Percentiles rank a stretch among this genome's conserved stretches.
phyloP scores from a whole-genome alignment of 2,113 vertebrate genomes.

The Podocnemis expansa region DNA sequence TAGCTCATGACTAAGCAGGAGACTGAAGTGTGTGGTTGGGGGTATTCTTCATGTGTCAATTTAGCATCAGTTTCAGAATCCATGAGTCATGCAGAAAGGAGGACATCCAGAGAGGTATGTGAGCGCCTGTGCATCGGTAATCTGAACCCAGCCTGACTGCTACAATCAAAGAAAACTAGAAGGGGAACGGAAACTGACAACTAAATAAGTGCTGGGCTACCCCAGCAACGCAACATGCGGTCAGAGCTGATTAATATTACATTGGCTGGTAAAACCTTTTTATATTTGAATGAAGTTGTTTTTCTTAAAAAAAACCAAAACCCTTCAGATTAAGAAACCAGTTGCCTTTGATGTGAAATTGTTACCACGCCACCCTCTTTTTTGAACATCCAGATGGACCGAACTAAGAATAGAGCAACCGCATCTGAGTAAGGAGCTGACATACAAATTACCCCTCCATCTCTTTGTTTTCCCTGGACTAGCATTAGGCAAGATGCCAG shows the following conservation, averaged over 20 bases:
- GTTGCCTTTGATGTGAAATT: slow-evolving; percentile 69
- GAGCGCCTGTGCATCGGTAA: not conserved
- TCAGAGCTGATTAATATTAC: slow-evolving; percentile 65
- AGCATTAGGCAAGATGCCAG: slow-evolving; percentile 29
- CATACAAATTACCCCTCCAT: slow-evolving; percentile 58
- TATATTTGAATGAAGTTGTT: slow-evolving; percentile 48
- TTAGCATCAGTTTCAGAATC: slow-evolving; percentile 14
- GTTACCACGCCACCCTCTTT: slow-evolving; percentile 66
- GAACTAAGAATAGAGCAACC: slow-evolving; percentile 73
- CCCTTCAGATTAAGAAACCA: slow-evolving; percentile 57
- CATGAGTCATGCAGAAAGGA: not conserved
- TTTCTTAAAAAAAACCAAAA: slow-evolving; percentile 32
- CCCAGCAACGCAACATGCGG: slow-evolving; percentile 18
- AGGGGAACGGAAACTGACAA: slow-evolving; percentile 21
- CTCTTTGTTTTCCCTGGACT: slow-evolving; percentile 36
- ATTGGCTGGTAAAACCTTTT: slow-evolving; percentile 33
- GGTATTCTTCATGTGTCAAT: not conserved
- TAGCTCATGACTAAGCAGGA: accelerated
- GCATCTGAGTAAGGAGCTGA: slow-evolving; percentile 68
- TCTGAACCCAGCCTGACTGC: not conserved
- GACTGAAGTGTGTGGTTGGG: not conserved
- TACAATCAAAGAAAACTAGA: not conserved
- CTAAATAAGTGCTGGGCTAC: not conserved
- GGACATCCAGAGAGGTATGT: slow-evolving; percentile 28
- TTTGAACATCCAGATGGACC: slow-evolving; percentile 71